Percentiles rank a stretch among this genome's conserved stretches.
These are phyloP conservation scores for Poliocrania exsul DNA, from an alignment of 2,797 vertebrate species.

Conservation along the genomic window DNA sequence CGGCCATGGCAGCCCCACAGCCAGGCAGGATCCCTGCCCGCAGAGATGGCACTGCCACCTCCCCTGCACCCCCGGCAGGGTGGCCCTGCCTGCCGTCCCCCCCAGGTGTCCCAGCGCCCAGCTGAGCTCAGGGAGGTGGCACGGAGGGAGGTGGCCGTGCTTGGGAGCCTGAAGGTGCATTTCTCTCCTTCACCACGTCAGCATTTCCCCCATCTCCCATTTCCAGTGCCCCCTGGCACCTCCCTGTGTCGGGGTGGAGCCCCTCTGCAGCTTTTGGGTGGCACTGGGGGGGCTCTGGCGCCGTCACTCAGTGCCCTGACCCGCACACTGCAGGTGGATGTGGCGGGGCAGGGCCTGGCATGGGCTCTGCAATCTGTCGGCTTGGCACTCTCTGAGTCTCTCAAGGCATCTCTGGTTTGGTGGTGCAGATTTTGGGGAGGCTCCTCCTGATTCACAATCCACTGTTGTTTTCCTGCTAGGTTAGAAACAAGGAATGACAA, in stretches of 20 bases:
- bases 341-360: not conserved
- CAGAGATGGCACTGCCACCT: not conserved
- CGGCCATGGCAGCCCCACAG: not conserved
- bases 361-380: not conserved
- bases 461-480: not conserved
- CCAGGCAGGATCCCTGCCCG: not conserved
- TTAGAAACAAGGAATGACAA: not conserved
- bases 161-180: not conserved
- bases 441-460: not conserved
- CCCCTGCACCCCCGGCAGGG: not conserved
- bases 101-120: not conserved
- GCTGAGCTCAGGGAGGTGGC: not conserved
- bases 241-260: not conserved
- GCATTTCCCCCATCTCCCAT: not conserved
- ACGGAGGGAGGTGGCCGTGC: not conserved
- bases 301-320: not conserved
- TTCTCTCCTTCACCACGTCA: not conserved
- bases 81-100: not conserved
- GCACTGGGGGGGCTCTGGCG: not conserved
- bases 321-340: slow-evolving; percentile 25
- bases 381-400: not conserved
- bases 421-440: not conserved
- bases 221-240: not conserved
- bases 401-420: not conserved
- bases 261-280: not conserved